Evolutionary conservation across 1,140 invertebrate species (phyloP).

Genomic region (Anastatus disparis): DNA sequence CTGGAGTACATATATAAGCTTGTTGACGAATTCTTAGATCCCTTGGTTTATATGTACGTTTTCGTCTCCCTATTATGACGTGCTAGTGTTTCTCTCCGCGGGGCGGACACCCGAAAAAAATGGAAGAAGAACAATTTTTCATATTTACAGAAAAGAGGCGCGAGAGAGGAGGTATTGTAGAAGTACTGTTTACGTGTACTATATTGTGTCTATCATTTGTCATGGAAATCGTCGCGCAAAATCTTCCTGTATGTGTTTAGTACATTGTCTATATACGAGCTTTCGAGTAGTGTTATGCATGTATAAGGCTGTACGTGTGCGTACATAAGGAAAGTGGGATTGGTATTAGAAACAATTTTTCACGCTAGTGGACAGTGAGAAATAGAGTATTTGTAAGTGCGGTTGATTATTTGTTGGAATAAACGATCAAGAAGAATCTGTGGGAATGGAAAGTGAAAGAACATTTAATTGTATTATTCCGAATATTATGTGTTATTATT

Average conservation of each 20-base stretch:
- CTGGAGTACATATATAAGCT: no score
- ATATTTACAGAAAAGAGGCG: no score
- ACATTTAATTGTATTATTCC: no score
- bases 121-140: constrained; percentile 15
- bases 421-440: no score
- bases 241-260: background rate
- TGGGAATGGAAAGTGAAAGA: background rate
- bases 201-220: background rate
- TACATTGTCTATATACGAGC: constrained; percentile 2
- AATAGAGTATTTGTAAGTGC: background rate
- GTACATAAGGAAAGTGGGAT: background rate
- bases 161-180: no score
- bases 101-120: no score
- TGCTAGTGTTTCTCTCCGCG: constrained; percentile 4
- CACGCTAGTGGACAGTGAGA: constrained; percentile 13
- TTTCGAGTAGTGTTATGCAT: no score
- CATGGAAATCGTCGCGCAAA: constrained; percentile 12
- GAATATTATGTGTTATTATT: no score
- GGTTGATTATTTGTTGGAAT: no score
- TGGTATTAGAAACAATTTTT: constrained; percentile 15
- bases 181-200: no score
- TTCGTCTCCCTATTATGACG: constrained; percentile 2
- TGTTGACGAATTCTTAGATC: background rate
- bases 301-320: no score
- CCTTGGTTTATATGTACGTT: no score